Conservation (phyloP, 2,113 vertebrate genomes). For the Gallinago undulata region DNA sequence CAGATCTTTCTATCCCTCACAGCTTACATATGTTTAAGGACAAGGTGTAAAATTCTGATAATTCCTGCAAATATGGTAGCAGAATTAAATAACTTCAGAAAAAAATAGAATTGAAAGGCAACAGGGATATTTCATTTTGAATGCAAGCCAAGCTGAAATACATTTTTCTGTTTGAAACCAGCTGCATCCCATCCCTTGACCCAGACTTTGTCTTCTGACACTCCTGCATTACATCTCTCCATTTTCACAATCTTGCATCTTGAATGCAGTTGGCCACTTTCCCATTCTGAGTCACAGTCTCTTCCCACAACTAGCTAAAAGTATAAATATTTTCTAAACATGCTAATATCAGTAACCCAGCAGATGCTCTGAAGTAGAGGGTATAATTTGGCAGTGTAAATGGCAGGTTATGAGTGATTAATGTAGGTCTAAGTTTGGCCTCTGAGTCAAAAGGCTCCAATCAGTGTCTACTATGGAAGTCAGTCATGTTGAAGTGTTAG, state of each 20-base stretch:
- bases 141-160: neutral
- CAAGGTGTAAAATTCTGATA: neutral
- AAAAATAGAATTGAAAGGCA: neutral
- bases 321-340: neutral
- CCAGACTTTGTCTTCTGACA: neutral
- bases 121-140: neutral
- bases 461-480: neutral
- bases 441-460: neutral
- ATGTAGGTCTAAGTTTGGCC: neutral
- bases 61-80: neutral
- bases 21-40: neutral
- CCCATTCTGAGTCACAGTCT: neutral
- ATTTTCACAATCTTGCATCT: neutral
- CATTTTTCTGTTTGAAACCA: neutral
- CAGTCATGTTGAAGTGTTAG: neutral
- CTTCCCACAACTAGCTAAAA: constrained; percentile 20
- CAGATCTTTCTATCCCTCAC: neutral
- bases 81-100: neutral
- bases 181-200: neutral
- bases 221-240: neutral
- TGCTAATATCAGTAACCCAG: neutral
- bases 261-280: neutral
- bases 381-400: neutral
- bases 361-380: neutral
- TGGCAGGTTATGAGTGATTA: constrained; percentile 12